phyloP scores from a whole-genome alignment of 2,113 vertebrate genomes.

The Mesoclemmys tuberculata region DNA sequence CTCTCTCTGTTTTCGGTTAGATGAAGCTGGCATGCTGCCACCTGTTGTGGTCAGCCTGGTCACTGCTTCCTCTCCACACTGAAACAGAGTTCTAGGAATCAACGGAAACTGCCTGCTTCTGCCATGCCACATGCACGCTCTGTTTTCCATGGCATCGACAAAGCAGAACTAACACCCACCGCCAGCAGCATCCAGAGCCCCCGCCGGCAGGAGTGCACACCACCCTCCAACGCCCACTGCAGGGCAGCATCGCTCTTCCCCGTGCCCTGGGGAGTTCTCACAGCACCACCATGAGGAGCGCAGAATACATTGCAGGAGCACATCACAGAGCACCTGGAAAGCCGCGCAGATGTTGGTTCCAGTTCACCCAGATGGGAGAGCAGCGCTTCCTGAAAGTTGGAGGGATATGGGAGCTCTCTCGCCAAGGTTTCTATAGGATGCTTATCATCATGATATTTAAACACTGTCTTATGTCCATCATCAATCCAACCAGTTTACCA shows the following conservation, averaged over 20 bases:
- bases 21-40: fast-evolving
- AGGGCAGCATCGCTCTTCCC: background rate
- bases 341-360: background rate
- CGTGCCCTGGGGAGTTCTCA: background rate
- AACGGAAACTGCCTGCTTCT: background rate
- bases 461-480: background rate
- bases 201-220: background rate
- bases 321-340: background rate
- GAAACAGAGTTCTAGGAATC: background rate
- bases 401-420: background rate
- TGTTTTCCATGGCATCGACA: background rate
- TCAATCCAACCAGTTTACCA: background rate
- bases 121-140: fast-evolving
- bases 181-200: background rate
- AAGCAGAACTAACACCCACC: background rate
- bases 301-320: background rate
- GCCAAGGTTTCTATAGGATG: background rate
- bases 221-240: fast-evolving
- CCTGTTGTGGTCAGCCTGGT: background rate
- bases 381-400: background rate
- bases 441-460: background rate
- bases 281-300: background rate
- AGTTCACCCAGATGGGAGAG: background rate
- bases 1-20: fast-evolving
- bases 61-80: background rate